Conservation (phyloP, 2,113 vertebrate species). For the Nyctereutes procyonoides region DNA sequence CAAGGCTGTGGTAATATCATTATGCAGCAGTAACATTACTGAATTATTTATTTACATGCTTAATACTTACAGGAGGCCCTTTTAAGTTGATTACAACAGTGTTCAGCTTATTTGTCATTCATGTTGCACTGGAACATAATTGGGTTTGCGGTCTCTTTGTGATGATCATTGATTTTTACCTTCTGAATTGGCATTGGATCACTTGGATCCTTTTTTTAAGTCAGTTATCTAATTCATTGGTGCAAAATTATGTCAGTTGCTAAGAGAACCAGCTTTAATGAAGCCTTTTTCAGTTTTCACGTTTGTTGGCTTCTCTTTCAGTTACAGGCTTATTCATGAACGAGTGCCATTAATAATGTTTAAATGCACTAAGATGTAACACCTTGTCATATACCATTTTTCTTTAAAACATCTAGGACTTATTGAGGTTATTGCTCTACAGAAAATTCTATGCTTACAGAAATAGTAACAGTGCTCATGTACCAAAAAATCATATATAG, state of each 20-base stretch:
- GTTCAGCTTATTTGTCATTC: not conserved
- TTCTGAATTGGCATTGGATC: constrained; percentile 7
- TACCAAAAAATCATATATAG: not conserved
- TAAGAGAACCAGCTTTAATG: constrained; percentile 45
- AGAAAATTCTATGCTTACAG: not conserved
- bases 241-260: constrained; percentile 20
- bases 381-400: not conserved
- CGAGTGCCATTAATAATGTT: constrained; percentile 38
- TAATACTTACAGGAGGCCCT: not conserved
- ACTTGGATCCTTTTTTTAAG: not conserved
- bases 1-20: not conserved
- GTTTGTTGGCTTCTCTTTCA: constrained; percentile 49
- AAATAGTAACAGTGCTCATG: not conserved
- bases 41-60: not conserved
- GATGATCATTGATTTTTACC: constrained; percentile 10
- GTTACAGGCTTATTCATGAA: constrained; percentile 20
- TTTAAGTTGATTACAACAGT: not conserved
- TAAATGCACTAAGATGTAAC: constrained; percentile 25
- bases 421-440: not conserved
- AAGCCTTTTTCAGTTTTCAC: constrained; percentile 12
- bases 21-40: not conserved
- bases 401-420: constrained; percentile 31
- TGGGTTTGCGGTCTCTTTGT: not conserved
- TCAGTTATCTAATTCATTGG: constrained; percentile 56
- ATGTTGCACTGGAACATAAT: not conserved